Percentiles rank a stretch among this genome's conserved stretches.
These are phyloP conservation scores for Ascaphus truei DNA, from an alignment of 2,113 vertebrate species.

Conservation along the genomic window DNA sequence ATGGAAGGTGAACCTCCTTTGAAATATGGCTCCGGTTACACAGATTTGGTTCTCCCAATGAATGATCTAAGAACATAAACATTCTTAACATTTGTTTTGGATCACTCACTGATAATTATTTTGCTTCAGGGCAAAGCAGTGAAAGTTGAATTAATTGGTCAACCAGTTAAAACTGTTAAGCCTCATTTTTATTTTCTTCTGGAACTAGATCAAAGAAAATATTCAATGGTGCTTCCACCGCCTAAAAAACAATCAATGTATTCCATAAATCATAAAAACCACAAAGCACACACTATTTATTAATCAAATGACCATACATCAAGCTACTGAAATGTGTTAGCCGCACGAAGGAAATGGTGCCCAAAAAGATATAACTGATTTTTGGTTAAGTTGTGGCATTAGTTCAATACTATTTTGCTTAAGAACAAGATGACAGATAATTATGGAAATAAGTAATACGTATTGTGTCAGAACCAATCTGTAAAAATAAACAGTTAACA, in stretches of 20 bases:
- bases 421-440: too few relatives aligned
- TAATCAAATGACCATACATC: too few relatives aligned
- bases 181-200: constrained; percentile 37
- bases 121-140: constrained; percentile 41
- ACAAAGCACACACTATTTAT: neutral
- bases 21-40: neutral
- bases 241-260: neutral
- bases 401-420: too few relatives aligned
- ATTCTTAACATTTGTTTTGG: constrained; percentile 49
- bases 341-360: too few relatives aligned
- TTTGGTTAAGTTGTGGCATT: too few relatives aligned
- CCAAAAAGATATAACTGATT: too few relatives aligned
- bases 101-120: constrained; percentile 36
- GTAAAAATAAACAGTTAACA: too few relatives aligned
- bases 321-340: too few relatives aligned
- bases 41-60: constrained; percentile 30
- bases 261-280: neutral
- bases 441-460: too few relatives aligned
- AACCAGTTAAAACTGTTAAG: constrained; percentile 31
- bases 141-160: constrained; percentile 37
- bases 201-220: constrained; percentile 38
- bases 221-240: neutral
- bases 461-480: too few relatives aligned
- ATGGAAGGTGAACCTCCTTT: neutral
- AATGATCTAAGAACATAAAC: constrained; percentile 45